A percentile compares a stretch with the other conserved stretches of the same genome.
phyloP scores from a whole-genome alignment of 2,113 vertebrate genomes.

The Brachyhypopomus occidentalis region DNA sequence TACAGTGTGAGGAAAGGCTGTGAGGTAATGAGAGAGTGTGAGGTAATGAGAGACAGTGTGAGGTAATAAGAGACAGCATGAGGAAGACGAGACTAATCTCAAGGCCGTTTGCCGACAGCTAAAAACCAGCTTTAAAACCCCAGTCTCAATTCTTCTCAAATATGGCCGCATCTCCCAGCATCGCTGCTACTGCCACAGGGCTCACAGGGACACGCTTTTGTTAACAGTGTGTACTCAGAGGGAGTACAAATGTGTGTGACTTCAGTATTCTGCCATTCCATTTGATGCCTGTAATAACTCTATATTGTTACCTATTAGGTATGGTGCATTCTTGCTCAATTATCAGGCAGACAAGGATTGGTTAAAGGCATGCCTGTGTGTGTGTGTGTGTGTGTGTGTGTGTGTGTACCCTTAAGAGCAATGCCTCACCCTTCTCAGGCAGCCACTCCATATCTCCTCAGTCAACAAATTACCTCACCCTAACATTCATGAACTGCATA shows the following conservation, averaged over 20 bases:
- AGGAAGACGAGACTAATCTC: too few relatives aligned
- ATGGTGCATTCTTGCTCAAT: background rate
- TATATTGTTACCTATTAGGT: background rate
- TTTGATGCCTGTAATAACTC: constrained; percentile 1
- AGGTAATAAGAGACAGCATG: too few relatives aligned
- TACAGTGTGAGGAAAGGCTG: too few relatives aligned
- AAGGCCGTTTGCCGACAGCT: too few relatives aligned
- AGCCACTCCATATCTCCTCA: constrained; percentile 31
- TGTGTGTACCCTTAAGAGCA: background rate
- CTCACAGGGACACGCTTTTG: background rate
- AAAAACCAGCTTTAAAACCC: background rate
- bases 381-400: constrained; percentile 10
- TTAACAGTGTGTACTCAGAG: background rate
- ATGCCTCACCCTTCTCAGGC: constrained; percentile 35
- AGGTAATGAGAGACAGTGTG: too few relatives aligned
- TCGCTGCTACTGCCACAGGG: too few relatives aligned
- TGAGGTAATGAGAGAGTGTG: too few relatives aligned
- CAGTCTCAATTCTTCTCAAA: background rate
- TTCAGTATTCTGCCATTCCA: constrained; percentile 15
- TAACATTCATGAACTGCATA: constrained; percentile 27
- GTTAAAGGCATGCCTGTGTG: background rate
- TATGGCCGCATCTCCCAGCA: background rate
- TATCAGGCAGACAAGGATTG: constrained; percentile 7
- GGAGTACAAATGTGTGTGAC: constrained; percentile 21
- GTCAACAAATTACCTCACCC: constrained; percentile 50